Base-by-base conservation (phyloP, 2,113 vertebrate species). In the Galeopterus variegatus region DNA sequence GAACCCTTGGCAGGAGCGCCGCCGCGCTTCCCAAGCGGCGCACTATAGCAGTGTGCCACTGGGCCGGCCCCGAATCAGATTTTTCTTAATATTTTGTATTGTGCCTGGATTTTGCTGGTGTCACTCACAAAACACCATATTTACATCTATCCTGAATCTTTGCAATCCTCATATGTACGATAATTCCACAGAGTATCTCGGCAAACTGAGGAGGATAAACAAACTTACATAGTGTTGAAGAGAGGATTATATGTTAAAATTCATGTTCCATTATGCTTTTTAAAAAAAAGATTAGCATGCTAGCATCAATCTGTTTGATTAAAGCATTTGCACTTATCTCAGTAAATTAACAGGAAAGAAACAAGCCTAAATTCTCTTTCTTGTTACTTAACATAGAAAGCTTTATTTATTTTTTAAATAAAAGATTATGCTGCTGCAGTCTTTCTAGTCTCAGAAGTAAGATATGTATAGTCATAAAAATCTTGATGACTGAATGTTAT, bases 351-450 rank as follows among this genome's bases (percentile, higher is more conserved):
- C 50, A 52, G 23, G 56, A 28, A 69, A 90, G 52, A 69, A 96
- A 84, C 1, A 28, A 88, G n/a, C 15, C n/a, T 62, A 62, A 60
- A 33, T 87, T 82, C 31, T 72, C 41, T 96, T 91, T 24, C 24
- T 94, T 72, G 4, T 92, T 76, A 73, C 14, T 18, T 77, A 81
- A 83, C 19, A 48, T 41, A 26, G 33, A 64, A 72, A 4, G 24
- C 70, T 96, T 79, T 48, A 56, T 87, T 93, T 88, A 41, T 54
- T 90, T 93, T 91, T 92, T 33, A 73, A 89, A 62, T 86, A 36
- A 58, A 91, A 76, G 67, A 89, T 67, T 48, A 52, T 89, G 33
- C 31, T 70, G 18, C 58, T 82, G 4, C 93, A 69, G 79, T 88
- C 41, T 92, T 95, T 58, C n/a, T 87, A 54, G 56, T 76, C 83